Evolutionary conservation across 2,113 vertebrate species (phyloP).

Genomic region (Thunnus maccoyii): DNA sequence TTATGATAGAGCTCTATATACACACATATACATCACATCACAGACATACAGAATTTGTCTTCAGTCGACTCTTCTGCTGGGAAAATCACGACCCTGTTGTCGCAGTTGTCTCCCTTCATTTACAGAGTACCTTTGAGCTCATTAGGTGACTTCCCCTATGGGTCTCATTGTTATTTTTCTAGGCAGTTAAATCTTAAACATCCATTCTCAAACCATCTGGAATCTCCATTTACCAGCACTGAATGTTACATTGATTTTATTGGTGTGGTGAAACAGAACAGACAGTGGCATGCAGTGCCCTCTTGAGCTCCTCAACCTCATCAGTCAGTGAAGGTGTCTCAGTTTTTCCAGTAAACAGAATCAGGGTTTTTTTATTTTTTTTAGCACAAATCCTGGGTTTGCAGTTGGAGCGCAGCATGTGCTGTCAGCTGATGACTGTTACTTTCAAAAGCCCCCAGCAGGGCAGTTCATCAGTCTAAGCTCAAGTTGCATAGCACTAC

Average conservation of each 20-base stretch:
- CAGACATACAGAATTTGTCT: conserved; percentile 44
- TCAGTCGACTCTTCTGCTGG: conserved; percentile 19
- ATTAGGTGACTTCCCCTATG: conserved; percentile 40
- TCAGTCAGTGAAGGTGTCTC: conserved; percentile 29
- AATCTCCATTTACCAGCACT: conserved; percentile 26
- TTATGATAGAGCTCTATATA: conserved; percentile 43
- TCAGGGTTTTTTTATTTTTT: conserved; percentile 3
- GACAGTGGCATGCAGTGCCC: conserved; percentile 22
- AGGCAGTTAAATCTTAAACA: conserved; percentile 52
- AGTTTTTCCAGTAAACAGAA: conserved; percentile 45
- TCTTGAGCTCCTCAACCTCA: conserved; percentile 24
- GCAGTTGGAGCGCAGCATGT: conserved; percentile 23
- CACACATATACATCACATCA: conserved; percentile 40
- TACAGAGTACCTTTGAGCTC: conserved; percentile 58
- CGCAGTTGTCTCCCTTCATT: conserved; percentile 37
- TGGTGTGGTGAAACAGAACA: conserved; percentile 35
- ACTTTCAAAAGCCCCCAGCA: conserved; percentile 64
- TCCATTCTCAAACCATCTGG: conserved; percentile 64
- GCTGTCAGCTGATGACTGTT: conserved; percentile 64
- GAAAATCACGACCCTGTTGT: conserved; percentile 42
- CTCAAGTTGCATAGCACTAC: conserved; percentile 31
- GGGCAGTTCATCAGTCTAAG: conserved; percentile 64
- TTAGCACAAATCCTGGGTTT: conserved; percentile 29
- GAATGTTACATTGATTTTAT: conserved; percentile 50
- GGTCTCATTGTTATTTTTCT: conserved; percentile 54